Base-by-base conservation (phyloP, 1,140 invertebrate genomes). In the Conus betulinus region DNA sequence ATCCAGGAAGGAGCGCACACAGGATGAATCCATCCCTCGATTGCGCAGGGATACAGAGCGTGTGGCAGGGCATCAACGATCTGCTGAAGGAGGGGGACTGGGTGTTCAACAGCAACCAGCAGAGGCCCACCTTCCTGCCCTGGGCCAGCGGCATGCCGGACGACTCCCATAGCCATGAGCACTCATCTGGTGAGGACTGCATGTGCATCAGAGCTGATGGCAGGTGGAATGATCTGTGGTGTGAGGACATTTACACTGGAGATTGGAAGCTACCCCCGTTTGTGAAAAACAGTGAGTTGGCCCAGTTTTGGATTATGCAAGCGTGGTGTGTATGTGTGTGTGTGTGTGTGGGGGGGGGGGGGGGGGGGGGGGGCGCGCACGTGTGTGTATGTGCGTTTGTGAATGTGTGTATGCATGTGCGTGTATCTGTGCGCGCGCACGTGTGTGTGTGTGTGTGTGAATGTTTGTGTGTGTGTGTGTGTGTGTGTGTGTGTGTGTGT, bases 81-180 rank as follows among this genome's bases (percentile, higher is more conserved):
- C 71, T 74, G 71, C 8, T 74, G 71, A 17, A 25, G n/a, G 71
- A 74, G 6, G 71, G 71, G 15, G n/a, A 74, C 5, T 74, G 71
- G 71, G 71, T 74, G 71, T 74, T 74, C 15, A 74, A 74, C 71
- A 74, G 71, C 71, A 74, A 74, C 71, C 8, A 74, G 8, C 71
- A 74, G 71, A 17, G 23, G 71, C 10, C 71, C n/a, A 74, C 71
- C 71, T 74, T 23, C 71, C n/a, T 74, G 15, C 15, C 15, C 71
- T 74, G 71, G 71, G 23, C 5, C 15, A 6, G 15, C 10, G n/a
- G 71, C 15, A 5, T 11, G 71, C 71, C 71, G 10, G n/a, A 74
- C n/a, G n/a, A 74, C 71, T 5, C 57, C 57, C 7, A 74, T 10
- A 23, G 6, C 71, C 15, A 25, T 23, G 71, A 25, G 15, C 8